Base-by-base conservation (phyloP, 2,113 vertebrate species). In the Hiodon tergisus region DNA sequence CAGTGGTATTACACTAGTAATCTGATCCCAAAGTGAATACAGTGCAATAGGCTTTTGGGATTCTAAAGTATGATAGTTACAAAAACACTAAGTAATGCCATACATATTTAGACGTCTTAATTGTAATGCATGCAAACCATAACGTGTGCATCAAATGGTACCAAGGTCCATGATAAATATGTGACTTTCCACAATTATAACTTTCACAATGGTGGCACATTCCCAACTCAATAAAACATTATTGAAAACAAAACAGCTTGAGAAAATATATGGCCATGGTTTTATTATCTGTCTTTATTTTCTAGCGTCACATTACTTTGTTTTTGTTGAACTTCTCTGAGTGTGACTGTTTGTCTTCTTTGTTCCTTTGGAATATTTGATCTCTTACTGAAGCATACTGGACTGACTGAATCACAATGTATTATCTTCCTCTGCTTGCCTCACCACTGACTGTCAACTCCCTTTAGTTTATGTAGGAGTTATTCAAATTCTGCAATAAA, bases 401-500 rank as follows among this genome's bases (percentile, higher is more conserved):
- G 53, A 54, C 8, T 17, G 14, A 14, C 14, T 16, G 16, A 69
- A 74, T 9, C 46, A 58, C 46, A 81, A 60, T 65, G 5, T 77
- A 69, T 59, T 67, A 63, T 73, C 75, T 71, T 7, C 66, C 4
- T 60, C 4, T 9, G 14, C 63, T 70, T 75, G 61, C 71, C 48
- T 73, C 48, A 59, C 31, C 10, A 50, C 61, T 47, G 78, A 61
- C 62, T 72, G 54, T 77, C 76, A 81, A 7, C 67, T 76, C 13
- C 70, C 55, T 67, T 75, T 80, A 63, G 67, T 71, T 54, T 68
- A 52, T 17, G 70, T 69, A 48, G 57, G 65, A 73, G 50, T 81
- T 63, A 81, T 83, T 77, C 69, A 50, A 69, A 59, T 74, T n/a
- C 72, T 31, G 51, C 62, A 59, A 75, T 57, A 67, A 50, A 70